Conservation (phyloP, 2,888 invertebrate genomes). For the Polyploca ridens region DNA sequence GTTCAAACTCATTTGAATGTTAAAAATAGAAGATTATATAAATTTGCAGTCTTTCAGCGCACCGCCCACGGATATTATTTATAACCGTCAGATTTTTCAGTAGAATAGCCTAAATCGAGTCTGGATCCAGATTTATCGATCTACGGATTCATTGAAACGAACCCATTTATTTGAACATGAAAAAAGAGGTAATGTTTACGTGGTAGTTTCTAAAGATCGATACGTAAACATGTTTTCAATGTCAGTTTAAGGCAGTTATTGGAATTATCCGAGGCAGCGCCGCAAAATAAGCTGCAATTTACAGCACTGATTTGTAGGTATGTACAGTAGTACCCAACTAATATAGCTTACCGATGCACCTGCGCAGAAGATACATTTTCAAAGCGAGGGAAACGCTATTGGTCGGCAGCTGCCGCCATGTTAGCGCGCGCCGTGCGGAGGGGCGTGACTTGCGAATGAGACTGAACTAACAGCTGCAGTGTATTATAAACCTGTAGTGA, state of each 20-base stretch:
- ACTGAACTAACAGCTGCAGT: too few species aligned
- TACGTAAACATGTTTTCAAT: not conserved
- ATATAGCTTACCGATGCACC: too few species aligned
- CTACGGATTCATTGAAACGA: not conserved
- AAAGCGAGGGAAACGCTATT: too few species aligned
- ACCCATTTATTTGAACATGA: not conserved
- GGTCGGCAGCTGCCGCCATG: too few species aligned
- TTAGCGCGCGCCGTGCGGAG: too few species aligned
- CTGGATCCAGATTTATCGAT: not conserved
- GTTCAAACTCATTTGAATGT: not conserved
- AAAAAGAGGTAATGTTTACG: not conserved
- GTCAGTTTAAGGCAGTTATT: not conserved
- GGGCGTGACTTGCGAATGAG: too few species aligned
- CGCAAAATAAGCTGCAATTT: too few species aligned
- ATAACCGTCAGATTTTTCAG: not conserved
- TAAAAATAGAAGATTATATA: not conserved
- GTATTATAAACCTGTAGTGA: too few species aligned
- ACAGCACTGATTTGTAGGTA: too few species aligned
- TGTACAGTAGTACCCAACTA: too few species aligned
- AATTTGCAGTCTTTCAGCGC: not conserved
- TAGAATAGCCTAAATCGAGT: not conserved
- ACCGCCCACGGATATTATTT: not conserved
- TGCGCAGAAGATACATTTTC: too few species aligned
- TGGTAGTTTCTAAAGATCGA: not conserved
- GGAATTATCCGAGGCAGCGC: too few species aligned